phyloP scores from a whole-genome alignment of 1,140 invertebrate species.

The Cyclina sinensis region DNA sequence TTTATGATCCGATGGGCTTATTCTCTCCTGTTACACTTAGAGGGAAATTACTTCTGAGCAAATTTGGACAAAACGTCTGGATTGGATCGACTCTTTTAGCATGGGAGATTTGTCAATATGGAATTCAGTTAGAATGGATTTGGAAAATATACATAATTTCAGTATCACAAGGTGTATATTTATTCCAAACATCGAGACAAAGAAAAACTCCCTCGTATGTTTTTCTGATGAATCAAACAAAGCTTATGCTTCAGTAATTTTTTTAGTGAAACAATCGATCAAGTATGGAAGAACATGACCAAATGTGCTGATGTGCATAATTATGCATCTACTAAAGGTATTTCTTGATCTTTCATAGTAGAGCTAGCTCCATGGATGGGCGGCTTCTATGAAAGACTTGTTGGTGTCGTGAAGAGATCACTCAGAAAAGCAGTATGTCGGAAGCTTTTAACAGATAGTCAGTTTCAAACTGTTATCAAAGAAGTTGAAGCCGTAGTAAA shows the following conservation, averaged over 20 bases:
- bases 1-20: slow-evolving; percentile 16
- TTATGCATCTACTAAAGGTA: slow-evolving; percentile 18
- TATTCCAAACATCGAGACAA: too few species aligned
- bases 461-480: neutral
- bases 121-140: neutral
- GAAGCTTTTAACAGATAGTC: neutral
- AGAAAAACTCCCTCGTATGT: neutral
- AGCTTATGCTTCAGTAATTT: neutral
- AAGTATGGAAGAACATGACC: neutral
- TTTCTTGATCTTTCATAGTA: neutral
- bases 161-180: neutral
- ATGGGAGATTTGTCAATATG: neutral
- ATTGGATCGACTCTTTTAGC: slow-evolving; percentile 5
- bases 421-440: slow-evolving; percentile 14
- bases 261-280: neutral
- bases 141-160: neutral
- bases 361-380: slow-evolving; percentile 1
- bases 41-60: slow-evolving; percentile 4
- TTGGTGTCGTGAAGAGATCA: slow-evolving; percentile 17
- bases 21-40: neutral
- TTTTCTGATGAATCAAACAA: neutral
- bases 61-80: neutral
- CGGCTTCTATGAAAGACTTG: neutral
- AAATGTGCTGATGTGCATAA: neutral
- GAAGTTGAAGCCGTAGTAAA: slow-evolving; percentile 24